phyloP scores from a whole-genome alignment of 2,888 invertebrate species.

The Abscondita cerata region DNA sequence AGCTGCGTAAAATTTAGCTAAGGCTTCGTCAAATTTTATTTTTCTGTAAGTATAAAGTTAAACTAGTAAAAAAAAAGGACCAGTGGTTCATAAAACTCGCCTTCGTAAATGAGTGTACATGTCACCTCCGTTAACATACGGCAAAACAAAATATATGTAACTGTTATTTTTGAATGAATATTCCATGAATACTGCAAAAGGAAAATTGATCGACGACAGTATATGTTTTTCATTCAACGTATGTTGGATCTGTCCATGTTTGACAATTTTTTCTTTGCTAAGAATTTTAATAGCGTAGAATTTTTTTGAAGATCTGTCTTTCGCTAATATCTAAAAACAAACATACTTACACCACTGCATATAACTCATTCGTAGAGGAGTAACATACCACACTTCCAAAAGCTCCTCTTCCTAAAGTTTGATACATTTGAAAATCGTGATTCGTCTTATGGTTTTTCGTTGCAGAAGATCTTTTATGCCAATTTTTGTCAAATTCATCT shows the following conservation, averaged over 20 bases:
- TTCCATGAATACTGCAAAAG: slow-evolving; percentile 86
- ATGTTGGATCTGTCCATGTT: slow-evolving; percentile 87
- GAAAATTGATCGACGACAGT: slow-evolving; percentile 83
- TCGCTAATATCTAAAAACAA: slow-evolving; percentile 59
- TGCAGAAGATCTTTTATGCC: slow-evolving; percentile 54
- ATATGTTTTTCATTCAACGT: slow-evolving; percentile 90
- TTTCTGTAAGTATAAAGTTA: slow-evolving; percentile 43
- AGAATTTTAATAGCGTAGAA: slow-evolving; percentile 89
- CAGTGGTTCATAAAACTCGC: slow-evolving; percentile 35
- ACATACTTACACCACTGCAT: not conserved
- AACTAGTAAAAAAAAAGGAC: not conserved
- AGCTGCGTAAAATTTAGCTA: slow-evolving; percentile 87
- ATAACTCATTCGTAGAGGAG: not conserved
- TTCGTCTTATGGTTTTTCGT: slow-evolving; percentile 42
- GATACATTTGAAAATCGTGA: slow-evolving; percentile 73
- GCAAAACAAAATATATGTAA: slow-evolving; percentile 83
- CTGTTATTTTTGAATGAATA: slow-evolving; percentile 86
- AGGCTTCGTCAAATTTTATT: slow-evolving; percentile 72
- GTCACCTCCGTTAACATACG: slow-evolving; percentile 86
- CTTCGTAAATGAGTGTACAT: slow-evolving; percentile 79
- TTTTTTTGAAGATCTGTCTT: slow-evolving; percentile 64
- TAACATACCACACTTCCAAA: slow-evolving; percentile 81
- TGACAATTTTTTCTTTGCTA: slow-evolving; percentile 84
- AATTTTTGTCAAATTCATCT: slow-evolving; percentile 64
- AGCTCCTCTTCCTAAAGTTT: slow-evolving; percentile 88